A percentile compares a stretch with the other conserved stretches of the same genome.
These are phyloP conservation scores for Pseudotriccus pelzelni DNA, from an alignment of 2,797 vertebrate species.

Conservation along the genomic window DNA sequence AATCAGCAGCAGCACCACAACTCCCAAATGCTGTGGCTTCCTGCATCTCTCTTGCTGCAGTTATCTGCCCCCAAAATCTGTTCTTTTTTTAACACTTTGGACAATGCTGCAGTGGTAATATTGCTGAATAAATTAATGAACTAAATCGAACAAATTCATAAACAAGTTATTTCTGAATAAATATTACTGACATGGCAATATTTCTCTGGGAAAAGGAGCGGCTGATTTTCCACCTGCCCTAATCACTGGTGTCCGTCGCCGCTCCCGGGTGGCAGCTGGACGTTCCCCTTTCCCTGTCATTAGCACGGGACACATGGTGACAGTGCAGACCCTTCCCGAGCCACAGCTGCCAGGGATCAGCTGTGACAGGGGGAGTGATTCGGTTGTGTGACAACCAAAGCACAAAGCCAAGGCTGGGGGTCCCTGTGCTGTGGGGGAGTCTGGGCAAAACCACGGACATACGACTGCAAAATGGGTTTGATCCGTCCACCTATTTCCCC, in stretches of 20 bases:
- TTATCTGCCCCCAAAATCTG: rapidly evolving
- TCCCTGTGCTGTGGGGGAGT: background rate
- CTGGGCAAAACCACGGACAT: rapidly evolving
- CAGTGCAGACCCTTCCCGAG: background rate
- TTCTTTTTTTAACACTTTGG: background rate
- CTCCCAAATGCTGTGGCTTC: background rate
- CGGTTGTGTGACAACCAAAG: rapidly evolving
- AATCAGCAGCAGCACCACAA: background rate
- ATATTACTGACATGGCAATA: rapidly evolving
- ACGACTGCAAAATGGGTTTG: rapidly evolving
- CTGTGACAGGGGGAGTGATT: background rate
- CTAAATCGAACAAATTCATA: rapidly evolving
- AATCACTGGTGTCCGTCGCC: rapidly evolving
- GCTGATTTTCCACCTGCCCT: background rate
- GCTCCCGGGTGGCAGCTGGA: background rate
- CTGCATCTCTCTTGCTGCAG: background rate
- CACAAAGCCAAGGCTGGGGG: background rate
- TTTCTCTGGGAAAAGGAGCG: rapidly evolving
- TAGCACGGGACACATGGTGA: rapidly evolving
- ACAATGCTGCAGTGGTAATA: rapidly evolving
- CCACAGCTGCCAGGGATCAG: background rate
- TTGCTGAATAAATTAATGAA: background rate
- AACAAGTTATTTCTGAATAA: rapidly evolving
- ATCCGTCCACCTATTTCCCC: rapidly evolving
- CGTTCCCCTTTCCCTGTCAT: background rate